Percentiles rank a stretch among this genome's conserved stretches.
Evolutionary conservation across 2,113 vertebrate species (phyloP).

Genomic region (Pipra filicauda): DNA sequence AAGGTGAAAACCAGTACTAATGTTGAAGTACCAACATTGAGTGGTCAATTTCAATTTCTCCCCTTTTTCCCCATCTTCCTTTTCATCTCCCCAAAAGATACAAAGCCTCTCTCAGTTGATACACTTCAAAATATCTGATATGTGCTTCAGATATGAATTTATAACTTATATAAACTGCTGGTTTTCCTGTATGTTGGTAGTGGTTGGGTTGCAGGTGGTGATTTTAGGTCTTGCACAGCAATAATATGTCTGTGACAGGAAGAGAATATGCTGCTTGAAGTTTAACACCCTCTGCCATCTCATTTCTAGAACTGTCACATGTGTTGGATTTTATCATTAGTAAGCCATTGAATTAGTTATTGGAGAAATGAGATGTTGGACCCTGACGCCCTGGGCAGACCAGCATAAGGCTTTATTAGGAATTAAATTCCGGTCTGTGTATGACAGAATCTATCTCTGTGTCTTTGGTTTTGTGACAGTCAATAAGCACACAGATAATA

Average conservation of each 20-base stretch:
- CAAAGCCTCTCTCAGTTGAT: not conserved
- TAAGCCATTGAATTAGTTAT: not conserved
- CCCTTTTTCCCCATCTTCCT: not conserved
- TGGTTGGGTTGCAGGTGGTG: not conserved
- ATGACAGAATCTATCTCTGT: not conserved
- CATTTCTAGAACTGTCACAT: not conserved
- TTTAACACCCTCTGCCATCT: not conserved
- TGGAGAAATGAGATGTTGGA: not conserved
- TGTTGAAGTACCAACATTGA: fast-evolving
- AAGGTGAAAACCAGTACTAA: not conserved
- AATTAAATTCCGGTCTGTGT: not conserved
- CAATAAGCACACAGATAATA: not conserved
- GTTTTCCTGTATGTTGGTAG: not conserved
- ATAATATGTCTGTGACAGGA: not conserved
- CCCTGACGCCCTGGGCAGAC: not conserved
- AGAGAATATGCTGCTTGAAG: not conserved
- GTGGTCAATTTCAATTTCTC: not conserved
- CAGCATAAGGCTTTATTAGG: not conserved
- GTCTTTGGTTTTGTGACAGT: not conserved
- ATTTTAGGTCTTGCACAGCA: not conserved
- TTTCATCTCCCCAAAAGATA: not conserved
- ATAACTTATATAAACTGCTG: not conserved
- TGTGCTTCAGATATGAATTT: not conserved
- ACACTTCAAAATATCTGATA: not conserved
- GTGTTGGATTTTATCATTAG: not conserved